Conservation (phyloP, 2,113 vertebrate genomes). For the Pollachius pollachius region DNA sequence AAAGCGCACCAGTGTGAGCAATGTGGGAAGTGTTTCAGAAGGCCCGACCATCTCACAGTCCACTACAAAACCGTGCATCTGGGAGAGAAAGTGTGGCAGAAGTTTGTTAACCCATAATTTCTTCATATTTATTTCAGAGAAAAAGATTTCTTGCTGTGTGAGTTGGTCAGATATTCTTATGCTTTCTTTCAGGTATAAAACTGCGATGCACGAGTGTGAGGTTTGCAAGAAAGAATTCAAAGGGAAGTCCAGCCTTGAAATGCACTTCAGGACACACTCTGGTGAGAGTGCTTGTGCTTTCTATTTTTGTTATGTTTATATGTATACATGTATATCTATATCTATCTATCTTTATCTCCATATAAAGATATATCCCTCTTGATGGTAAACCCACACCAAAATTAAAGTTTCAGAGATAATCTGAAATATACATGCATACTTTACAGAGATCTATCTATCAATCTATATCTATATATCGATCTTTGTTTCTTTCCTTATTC, state of each 20-base stretch:
- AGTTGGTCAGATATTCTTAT: neutral
- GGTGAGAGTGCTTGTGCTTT: conserved; percentile 70
- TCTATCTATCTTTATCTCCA: too few relatives aligned
- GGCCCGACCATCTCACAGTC: conserved; percentile 93
- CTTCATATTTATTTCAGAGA: neutral
- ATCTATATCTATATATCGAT: too few relatives aligned
- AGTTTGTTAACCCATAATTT: conserved; percentile 77
- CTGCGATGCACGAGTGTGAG: conserved; percentile 95
- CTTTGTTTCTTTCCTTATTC: too few relatives aligned
- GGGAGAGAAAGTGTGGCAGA: conserved; percentile 97
- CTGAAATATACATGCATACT: too few relatives aligned
- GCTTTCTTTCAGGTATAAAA: conserved; percentile 84
- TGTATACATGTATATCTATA: too few relatives aligned
- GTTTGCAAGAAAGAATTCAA: conserved; percentile 99
- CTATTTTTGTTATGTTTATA: too few relatives aligned
- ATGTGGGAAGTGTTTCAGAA: conserved; percentile 96
- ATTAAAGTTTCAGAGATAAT: too few relatives aligned
- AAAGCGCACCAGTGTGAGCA: conserved; percentile 98
- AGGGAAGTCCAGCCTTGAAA: conserved; percentile 97
- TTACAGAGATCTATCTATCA: too few relatives aligned
- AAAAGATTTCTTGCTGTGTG: neutral
- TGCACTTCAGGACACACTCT: conserved; percentile 98
- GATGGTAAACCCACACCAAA: too few relatives aligned
- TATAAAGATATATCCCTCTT: too few relatives aligned
- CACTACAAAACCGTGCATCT: conserved; percentile 96